Base-by-base conservation (phyloP, 2,888 invertebrate genomes). In the Arge pagana region DNA sequence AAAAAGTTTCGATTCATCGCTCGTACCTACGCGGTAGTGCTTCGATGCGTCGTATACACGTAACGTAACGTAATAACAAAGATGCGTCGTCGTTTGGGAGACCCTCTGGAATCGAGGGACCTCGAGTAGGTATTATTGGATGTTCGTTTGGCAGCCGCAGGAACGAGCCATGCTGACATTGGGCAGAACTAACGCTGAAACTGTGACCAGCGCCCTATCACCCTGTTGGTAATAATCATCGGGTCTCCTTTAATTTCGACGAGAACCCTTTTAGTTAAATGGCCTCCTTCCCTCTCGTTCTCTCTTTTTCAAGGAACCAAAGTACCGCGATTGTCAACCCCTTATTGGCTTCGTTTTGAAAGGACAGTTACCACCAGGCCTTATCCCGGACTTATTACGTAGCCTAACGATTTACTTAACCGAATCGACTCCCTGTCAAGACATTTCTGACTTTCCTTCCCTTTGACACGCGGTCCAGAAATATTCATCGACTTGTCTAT, bases 231-330 rank as follows among this genome's bases (percentile, higher is more conserved):
- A 65, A 67, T 71, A 68, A 71, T 71, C 68, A 63, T 59, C 54
- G 62, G 58, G 61, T 66, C 63, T 64, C 65, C 68, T 72, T 69
- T 68, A 71, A 72, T 72, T 70, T 65, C 63, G 60, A 60, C 62
- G 61, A 56, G 54, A 61, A 66, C 65, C 65, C 71, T 69, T 63
- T 66, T 64, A 62, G 65, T 63, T 65, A 67, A 72, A 70, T 67
- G 70, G 63, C 62, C 67, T 57, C 56, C 50, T 53, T 40, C 40
- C 50, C 31, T 15, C 40, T 33, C 10, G 33, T 45, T 15, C 45
- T 45, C 33, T 45, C 31, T 45, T 45, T 45, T 33, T 35, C 33
- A 35, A 45, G 45, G 45, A 35, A 45, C 33, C 15, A 31, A 31
- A 45, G 42, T 11, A 45, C 45, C 45, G 45, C 45, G 45, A 45